Evolutionary conservation across 2,888 invertebrate species (phyloP), one percentile per base, ranked within the genome.

Genomic region (Drosophila prolongata): DNA sequence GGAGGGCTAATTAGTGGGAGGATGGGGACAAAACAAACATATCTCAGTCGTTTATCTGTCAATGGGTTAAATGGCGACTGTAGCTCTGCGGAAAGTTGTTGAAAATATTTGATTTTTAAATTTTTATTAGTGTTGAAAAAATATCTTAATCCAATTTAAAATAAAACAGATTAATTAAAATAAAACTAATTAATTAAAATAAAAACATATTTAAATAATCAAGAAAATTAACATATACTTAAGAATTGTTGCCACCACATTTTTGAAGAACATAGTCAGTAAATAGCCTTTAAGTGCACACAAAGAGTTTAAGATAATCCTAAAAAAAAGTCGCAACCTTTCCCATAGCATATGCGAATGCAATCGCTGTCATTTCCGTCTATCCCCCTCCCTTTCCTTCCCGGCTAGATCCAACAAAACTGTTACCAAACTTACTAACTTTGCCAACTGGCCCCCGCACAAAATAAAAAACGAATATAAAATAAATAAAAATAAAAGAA

Each of bases 371-470:
- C 9, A n/a, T 35, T 35, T 1, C 19, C 24, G 30, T 14, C 34
- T 34, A 67, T 37, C 35, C 30, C 6, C 1, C 13, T 50, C 34
- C 6, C 6, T 1, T 14, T 11, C 19, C 30, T 47, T 2, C 42
- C 16, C 24, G 34, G 13, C 30, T 56, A 77, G 60, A 73, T 46
- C 59, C 59, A 65, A 62, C 62, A 64, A 70, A 79, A 70, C 65
- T 67, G 62, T 76, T 73, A 69, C 86, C 69, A 88, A 84, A 87
- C 84, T 75, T 83, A 89, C 78, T 88, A 72, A 87, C 83, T 88
- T 75, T 62, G 83, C 73, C 81, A 74, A 55, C 71, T 50, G 34
- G 85, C 83, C 89, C 83, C 83, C 89, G 87, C 83, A 82, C 60
- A 80, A 67, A 59, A 19, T n/a, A 59, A 66, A 49, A 59, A 42